phyloP scores from a whole-genome alignment of 2,113 vertebrate genomes.

The Marcusenius ussheri region DNA sequence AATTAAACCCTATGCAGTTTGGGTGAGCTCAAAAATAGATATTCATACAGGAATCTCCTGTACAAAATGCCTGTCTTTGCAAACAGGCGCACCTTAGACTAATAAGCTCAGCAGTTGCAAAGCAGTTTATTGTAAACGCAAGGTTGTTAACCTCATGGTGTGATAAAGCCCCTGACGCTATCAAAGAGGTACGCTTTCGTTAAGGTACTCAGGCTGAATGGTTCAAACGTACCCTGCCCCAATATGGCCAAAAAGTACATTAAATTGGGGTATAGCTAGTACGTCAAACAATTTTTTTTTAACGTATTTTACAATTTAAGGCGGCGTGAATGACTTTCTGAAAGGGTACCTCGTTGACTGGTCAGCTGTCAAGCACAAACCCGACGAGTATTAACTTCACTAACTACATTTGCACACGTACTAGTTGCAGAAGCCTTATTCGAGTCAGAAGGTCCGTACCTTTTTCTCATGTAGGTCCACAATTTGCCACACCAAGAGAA shows the following conservation, averaged over 20 bases:
- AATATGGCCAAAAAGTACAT: background rate
- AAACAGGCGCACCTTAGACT: background rate
- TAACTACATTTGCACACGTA: slow-evolving; percentile 8
- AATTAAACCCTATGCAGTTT: background rate
- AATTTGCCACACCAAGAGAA: slow-evolving; percentile 99
- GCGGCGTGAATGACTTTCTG: background rate
- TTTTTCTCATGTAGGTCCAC: slow-evolving; percentile 93
- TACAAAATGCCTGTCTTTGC: background rate
- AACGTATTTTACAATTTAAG: background rate
- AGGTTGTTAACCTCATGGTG: slow-evolving; percentile 37
- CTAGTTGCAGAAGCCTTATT: slow-evolving; percentile 44
- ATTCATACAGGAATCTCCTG: slow-evolving; percentile 8
- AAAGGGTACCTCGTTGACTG: slow-evolving; percentile 56
- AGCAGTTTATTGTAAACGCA: slow-evolving; percentile 48
- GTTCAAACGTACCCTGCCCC: background rate
- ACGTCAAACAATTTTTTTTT: background rate
- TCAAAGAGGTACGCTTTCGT: slow-evolving; percentile 51
- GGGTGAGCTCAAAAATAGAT: background rate
- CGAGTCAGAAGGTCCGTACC: slow-evolving; percentile 71
- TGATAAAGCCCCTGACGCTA: slow-evolving; percentile 43
- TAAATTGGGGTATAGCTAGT: background rate
- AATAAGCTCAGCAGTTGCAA: slow-evolving; percentile 29
- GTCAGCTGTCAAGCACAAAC: slow-evolving; percentile 44
- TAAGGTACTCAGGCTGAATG: background rate
- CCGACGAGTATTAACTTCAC: background rate